These are phyloP conservation scores for Cavia aperea DNA, from an alignment of 2,113 vertebrate species.

Conservation along the genomic window DNA sequence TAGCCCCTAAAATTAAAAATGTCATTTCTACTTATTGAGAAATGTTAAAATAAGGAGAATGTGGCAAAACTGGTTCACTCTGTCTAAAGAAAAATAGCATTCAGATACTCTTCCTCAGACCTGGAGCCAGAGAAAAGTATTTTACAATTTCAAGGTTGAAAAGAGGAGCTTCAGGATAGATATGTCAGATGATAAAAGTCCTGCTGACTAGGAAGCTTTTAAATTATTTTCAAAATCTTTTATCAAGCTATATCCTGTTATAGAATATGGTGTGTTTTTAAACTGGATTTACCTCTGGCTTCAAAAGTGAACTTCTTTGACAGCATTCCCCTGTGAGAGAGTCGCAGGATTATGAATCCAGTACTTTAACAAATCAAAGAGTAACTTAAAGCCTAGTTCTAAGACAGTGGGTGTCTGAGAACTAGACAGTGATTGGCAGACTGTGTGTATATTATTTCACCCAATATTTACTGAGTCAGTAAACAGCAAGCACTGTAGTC, in stretches of 20 bases:
- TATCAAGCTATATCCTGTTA: slow-evolving; percentile 63
- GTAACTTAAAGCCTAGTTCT: neutral
- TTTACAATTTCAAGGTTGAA: slow-evolving; percentile 55
- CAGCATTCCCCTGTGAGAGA: neutral
- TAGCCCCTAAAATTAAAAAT: neutral
- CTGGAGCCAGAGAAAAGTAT: slow-evolving; percentile 17
- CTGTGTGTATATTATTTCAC: neutral
- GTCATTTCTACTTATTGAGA: neutral
- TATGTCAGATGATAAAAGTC: slow-evolving; percentile 56
- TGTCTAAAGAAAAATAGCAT: slow-evolving; percentile 28
- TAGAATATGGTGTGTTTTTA: slow-evolving; percentile 45
- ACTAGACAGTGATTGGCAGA: neutral
- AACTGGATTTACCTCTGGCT: slow-evolving; percentile 62
- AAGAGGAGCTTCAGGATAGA: slow-evolving; percentile 42
- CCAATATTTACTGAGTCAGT: neutral
- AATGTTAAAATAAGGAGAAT: slow-evolving; percentile 1
- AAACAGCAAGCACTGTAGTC: neutral
- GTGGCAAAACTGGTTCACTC: neutral
- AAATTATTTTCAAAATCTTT: slow-evolving; percentile 65
- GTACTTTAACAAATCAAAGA: neutral
- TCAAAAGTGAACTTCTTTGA: slow-evolving; percentile 27
- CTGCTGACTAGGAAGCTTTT: slow-evolving; percentile 62
- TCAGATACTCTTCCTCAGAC: slow-evolving; percentile 19
- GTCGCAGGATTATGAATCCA: slow-evolving; percentile 16
- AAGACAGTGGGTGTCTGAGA: neutral